Evolutionary conservation across 2,113 vertebrate species (phyloP).

Genomic region (Orycteropus afer): DNA sequence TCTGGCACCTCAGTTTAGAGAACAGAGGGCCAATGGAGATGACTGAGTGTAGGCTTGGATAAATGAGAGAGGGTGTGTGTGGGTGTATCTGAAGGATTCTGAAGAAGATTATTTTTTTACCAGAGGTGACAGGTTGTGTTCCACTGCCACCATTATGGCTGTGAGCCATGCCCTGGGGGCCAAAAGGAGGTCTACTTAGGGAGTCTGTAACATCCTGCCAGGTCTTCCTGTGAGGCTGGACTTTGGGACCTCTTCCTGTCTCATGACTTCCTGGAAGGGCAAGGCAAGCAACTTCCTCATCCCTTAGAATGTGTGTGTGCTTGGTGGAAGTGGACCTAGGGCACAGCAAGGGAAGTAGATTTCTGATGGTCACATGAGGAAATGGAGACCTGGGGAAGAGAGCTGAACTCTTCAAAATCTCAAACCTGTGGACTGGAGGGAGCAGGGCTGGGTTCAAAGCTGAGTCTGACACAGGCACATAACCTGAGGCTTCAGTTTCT

Average conservation of each 20-base stretch:
- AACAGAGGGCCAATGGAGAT: background rate
- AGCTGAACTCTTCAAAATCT: background rate
- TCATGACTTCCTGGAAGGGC: background rate
- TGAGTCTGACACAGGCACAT: background rate
- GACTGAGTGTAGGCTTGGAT: too few relatives aligned
- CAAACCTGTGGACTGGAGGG: background rate
- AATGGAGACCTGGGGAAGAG: background rate
- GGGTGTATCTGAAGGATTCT: background rate
- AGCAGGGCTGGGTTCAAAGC: background rate
- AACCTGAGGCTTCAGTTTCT: background rate
- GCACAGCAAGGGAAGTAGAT: background rate
- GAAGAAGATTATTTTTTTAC: background rate
- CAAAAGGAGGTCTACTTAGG: fast-evolving
- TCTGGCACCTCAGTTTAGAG: background rate
- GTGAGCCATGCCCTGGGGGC: background rate
- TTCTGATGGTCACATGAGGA: background rate
- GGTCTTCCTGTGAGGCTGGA: background rate
- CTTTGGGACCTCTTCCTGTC: background rate
- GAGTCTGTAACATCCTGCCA: background rate
- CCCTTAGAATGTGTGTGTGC: background rate
- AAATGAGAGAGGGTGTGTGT: fast-evolving
- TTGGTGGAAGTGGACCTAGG: fast-evolving
- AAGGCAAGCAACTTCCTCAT: background rate
- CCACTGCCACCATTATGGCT: background rate
- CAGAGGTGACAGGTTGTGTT: background rate